Evolutionary conservation across 2,888 invertebrate species (phyloP).

Genomic region (Bruchidius siliquastri): DNA sequence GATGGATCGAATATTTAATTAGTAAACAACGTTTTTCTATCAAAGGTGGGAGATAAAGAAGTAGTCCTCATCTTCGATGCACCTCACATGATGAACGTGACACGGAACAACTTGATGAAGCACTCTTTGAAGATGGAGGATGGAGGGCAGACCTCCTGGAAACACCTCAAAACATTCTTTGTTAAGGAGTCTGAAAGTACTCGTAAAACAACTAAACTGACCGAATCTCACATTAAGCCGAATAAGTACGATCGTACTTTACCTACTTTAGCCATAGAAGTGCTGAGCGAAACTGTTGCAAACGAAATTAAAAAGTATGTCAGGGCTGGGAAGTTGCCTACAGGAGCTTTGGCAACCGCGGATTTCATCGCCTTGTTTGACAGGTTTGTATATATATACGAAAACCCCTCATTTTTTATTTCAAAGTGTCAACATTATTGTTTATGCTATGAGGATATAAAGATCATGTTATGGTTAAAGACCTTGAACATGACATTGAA

Average conservation of each 20-base stretch:
- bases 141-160: constrained; percentile 9
- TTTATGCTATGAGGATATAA: no score
- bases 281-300: constrained; percentile 10
- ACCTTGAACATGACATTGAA: no score
- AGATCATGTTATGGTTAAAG: no score
- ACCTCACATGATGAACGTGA: constrained; percentile 12
- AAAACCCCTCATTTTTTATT: no score
- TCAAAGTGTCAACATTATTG: no score
- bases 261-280: constrained; percentile 9
- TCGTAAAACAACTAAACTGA: constrained; percentile 7
- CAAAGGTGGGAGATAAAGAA: not conserved
- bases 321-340: constrained; percentile 3
- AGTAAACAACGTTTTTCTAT: no score
- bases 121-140: constrained; percentile 8
- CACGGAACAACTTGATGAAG: constrained; percentile 11
- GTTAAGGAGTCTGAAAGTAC: constrained; percentile 1
- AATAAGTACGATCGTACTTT: not conserved
- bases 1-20: no score
- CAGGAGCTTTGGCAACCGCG: constrained; percentile 7
- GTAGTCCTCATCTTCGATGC: constrained; percentile 10
- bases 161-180: constrained; percentile 7
- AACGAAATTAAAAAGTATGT: constrained; percentile 8
- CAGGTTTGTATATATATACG: not conserved
- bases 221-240: constrained; percentile 6
- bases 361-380: constrained; percentile 7